Base-by-base conservation (phyloP, 2,888 invertebrate genomes). In the Acleris literana region DNA sequence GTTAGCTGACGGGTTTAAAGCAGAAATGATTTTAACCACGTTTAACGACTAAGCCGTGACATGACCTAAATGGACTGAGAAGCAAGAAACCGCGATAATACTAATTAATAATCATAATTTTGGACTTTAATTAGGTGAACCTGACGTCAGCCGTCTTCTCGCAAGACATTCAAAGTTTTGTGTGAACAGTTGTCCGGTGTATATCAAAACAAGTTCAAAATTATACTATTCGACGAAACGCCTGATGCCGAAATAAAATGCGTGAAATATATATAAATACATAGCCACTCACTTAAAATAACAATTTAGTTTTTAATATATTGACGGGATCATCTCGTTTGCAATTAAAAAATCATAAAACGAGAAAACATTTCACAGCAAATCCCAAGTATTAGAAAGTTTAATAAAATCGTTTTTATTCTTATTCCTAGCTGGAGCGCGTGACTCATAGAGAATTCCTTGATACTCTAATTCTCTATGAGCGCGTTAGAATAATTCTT, bases 401-500 rank as follows among this genome's bases (percentile, higher is more conserved):
- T 25, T 43, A 55, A 63, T 16, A 43, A 13, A 49, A 63, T 55
- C 22, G 11, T 49, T 49, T 63, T 63, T 22, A 63, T 55, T 48
- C 39, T 43, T 51, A 43, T 48, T 39, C 43, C 43, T 44, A 49
- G 56, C 25, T 51, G 46, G 46, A 58, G 43, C 33, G 44, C 6
- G 48, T 59, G 65, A 56, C 51, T 60, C 60, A 60, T 9, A 63
- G 43, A 55, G 55, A 63, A 56, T 49, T 29, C 39, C 44, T 62
- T 53, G 66, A 52, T 52, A 43, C 61, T 57, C 44, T 63, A 59
- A 48, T 60, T 60, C 18, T 53, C 44, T 49, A 46, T 59, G 56
- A 60, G 56, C 56, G 44, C 49, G 59, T 52, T 18, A 56, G 51
- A 51, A 68, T 70, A 76, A 74, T 46, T 53, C 55, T 51, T 63